Evolutionary conservation across 2,797 vertebrate genomes (phyloP).

Genomic region (Poeciliopsis turneri): DNA sequence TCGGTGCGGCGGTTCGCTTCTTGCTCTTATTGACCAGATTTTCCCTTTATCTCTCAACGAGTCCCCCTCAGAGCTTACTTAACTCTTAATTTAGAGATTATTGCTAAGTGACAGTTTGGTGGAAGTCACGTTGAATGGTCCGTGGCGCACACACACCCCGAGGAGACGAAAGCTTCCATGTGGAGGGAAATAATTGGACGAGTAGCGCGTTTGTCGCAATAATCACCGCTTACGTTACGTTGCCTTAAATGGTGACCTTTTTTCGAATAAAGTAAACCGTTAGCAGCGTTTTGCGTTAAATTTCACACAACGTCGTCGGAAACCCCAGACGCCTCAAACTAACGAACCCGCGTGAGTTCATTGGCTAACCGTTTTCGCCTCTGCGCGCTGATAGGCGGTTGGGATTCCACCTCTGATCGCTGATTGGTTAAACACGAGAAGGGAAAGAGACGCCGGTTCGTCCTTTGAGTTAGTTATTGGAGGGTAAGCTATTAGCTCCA

Average conservation of each 20-base stretch:
- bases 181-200: not conserved
- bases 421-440: conserved; percentile 18
- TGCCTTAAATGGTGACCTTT: not conserved
- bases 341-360: conserved; percentile 15
- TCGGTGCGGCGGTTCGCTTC: not conserved
- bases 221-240: not conserved
- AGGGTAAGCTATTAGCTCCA: conserved; percentile 49
- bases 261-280: not conserved
- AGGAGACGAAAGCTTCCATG: not conserved
- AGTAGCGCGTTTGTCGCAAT: not conserved
- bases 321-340: conserved; percentile 50
- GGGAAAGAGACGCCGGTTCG: conserved; percentile 24
- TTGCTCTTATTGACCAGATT: not conserved
- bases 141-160: not conserved
- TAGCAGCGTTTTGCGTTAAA: not conserved
- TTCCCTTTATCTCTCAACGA: not conserved
- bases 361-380: conserved; percentile 43
- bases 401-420: conserved; percentile 2
- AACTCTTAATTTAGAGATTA: not conserved
- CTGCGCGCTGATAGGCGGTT: not conserved
- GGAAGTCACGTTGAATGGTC: conserved; percentile 49
- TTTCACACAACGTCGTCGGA: conserved; percentile 44
- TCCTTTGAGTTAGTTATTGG: conserved; percentile 60
- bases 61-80: not conserved
- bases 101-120: conserved; percentile 5